Percentiles rank a stretch among this genome's conserved stretches.
These are phyloP conservation scores for Oceanodroma tethys DNA, from an alignment of 2,113 vertebrate genomes.

Conservation along the genomic window DNA sequence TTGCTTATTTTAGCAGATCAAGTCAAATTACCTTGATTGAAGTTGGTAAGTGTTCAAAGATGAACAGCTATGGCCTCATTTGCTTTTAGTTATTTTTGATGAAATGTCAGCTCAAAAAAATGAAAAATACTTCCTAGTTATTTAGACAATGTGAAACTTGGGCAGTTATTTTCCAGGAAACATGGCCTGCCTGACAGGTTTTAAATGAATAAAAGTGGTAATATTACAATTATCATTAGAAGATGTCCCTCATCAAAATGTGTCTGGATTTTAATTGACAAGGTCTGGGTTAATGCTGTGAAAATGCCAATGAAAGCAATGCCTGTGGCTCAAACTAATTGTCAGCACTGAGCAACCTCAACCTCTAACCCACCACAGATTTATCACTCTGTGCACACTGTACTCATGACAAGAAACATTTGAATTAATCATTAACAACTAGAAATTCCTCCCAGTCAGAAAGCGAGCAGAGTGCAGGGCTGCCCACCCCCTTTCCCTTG, in stretches of 20 bases:
- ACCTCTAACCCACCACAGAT: constrained; percentile 63
- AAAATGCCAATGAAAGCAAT: constrained; percentile 66
- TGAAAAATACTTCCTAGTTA: constrained; percentile 16
- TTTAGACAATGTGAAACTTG: constrained; percentile 7
- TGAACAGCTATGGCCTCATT: neutral
- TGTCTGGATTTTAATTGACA: constrained; percentile 64
- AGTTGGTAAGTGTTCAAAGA: neutral
- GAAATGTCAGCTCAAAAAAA: constrained; percentile 30
- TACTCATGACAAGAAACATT: constrained; percentile 22
- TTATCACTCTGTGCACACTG: constrained; percentile 58
- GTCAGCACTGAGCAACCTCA: constrained; percentile 55
- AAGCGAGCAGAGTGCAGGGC: neutral
- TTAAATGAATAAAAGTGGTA: constrained; percentile 57
- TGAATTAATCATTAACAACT: constrained; percentile 54
- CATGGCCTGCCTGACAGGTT: constrained; percentile 13
- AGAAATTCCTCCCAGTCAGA: constrained; percentile 31
- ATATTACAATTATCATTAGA: constrained; percentile 58
- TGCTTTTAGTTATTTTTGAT: constrained; percentile 26
- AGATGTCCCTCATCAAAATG: constrained; percentile 56
- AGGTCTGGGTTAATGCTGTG: constrained; percentile 59
- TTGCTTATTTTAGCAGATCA: constrained; percentile 34
- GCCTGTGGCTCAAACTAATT: constrained; percentile 60
- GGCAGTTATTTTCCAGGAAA: constrained; percentile 46
- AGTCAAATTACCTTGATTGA: constrained; percentile 36
- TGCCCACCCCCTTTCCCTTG: neutral